Evolutionary conservation across 1,140 invertebrate genomes (phyloP).

Genomic region (Drosophila asahinai): DNA sequence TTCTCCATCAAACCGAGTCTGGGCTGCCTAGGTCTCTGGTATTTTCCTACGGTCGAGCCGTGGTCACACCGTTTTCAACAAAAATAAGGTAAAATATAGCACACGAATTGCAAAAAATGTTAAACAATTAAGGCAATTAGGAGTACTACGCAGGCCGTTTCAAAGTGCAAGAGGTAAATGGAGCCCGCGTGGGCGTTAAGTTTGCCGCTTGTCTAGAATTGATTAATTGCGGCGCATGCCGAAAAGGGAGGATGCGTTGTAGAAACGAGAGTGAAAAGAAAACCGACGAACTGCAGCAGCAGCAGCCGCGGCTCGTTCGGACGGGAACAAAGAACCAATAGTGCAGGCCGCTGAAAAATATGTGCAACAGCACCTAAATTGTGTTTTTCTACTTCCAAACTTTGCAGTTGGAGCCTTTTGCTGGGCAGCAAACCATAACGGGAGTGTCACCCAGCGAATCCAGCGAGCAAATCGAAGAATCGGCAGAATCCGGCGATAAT

Average conservation of each 20-base stretch:
- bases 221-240: slow-evolving; percentile 81
- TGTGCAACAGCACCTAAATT: slow-evolving; percentile 26
- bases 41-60: not conserved
- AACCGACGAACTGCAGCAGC: slow-evolving; percentile 48
- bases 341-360: slow-evolving; percentile 11
- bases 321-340: slow-evolving; percentile 63
- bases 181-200: slow-evolving; percentile 3
- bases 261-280: slow-evolving; percentile 58
- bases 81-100: slow-evolving; percentile 78
- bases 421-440: slow-evolving; percentile 69
- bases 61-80: slow-evolving; percentile 65
- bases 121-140: slow-evolving; percentile 57
- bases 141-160: not conserved
- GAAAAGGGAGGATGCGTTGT: slow-evolving; percentile 77
- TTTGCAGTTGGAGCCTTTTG: slow-evolving; percentile 69
- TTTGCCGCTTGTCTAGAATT: slow-evolving; percentile 39
- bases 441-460: slow-evolving; percentile 41
- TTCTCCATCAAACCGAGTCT: not conserved
- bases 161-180: slow-evolving; percentile 1
- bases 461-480: slow-evolving; percentile 4
- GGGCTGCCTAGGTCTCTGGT: slow-evolving; percentile 2
- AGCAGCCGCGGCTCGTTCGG: slow-evolving; percentile 30
- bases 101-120: slow-evolving; percentile 51
- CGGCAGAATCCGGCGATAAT: slow-evolving; percentile 22
- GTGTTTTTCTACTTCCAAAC: slow-evolving; percentile 7